Conservation (phyloP, 2,888 invertebrate genomes). For the Camptogramma bilineatum region DNA sequence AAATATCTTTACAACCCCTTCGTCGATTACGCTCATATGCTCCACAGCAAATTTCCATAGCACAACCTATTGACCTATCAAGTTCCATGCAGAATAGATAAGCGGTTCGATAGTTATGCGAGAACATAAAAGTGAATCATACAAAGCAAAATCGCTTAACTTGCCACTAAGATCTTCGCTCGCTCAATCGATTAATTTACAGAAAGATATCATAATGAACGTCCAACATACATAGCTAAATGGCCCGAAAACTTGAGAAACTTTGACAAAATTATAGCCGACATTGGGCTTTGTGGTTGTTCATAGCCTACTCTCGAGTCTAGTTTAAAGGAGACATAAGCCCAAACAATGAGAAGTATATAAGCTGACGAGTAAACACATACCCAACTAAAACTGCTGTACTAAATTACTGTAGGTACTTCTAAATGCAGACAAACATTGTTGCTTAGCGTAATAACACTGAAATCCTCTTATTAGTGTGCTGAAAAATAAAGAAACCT, state of each 20-base stretch:
- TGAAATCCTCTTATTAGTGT: constrained; percentile 57
- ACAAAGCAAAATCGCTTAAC: no score
- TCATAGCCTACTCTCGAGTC: constrained; percentile 28
- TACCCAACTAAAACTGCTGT: constrained; percentile 21
- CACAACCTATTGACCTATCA: no score
- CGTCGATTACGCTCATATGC: no score
- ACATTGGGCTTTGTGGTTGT: constrained; percentile 29
- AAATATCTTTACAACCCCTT: no score
- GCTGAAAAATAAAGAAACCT: constrained; percentile 58
- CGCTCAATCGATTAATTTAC: no score
- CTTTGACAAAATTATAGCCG: constrained; percentile 33
- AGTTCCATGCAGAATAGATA: no score
- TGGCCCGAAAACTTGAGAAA: constrained; percentile 25
- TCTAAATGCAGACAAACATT: constrained; percentile 29
- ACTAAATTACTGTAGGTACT: constrained; percentile 24
- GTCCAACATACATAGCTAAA: constrained; percentile 18
- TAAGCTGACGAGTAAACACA: constrained; percentile 28
- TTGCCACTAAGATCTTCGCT: no score
- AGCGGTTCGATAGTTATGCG: no score
- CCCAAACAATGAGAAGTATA: constrained; percentile 25
- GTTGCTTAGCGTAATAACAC: constrained; percentile 35
- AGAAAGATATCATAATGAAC: constrained; percentile 13
- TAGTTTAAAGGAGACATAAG: constrained; percentile 27
- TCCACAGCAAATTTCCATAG: no score
- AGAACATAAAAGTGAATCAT: no score